Percentiles rank a stretch among this genome's conserved stretches.
Evolutionary conservation across 2,888 invertebrate genomes (phyloP).

Genomic region (Spialia ferax): DNA sequence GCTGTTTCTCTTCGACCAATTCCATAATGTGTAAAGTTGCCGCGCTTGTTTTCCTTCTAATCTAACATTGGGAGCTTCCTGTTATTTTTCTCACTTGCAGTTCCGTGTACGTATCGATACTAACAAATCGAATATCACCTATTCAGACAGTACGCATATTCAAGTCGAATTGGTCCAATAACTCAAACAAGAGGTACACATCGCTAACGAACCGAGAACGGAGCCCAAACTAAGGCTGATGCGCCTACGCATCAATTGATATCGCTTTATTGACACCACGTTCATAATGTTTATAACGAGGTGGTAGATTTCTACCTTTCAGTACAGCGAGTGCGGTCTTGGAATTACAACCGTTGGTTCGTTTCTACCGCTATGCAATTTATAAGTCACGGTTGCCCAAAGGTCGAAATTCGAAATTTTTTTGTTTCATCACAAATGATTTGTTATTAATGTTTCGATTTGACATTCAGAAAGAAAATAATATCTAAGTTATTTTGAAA

Average conservation of each 20-base stretch:
- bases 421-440: too few species aligned
- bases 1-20: too few species aligned
- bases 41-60: too few species aligned
- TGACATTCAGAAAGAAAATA: too few species aligned
- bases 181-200: constrained; percentile 11
- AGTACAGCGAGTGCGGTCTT: neutral
- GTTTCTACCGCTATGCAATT: neutral
- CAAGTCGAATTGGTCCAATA: constrained; percentile 23
- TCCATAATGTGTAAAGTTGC: too few species aligned
- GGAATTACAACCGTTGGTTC: neutral
- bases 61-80: too few species aligned
- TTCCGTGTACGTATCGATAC: neutral
- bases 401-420: too few species aligned
- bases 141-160: neutral
- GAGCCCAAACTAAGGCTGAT: constrained; percentile 11
- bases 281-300: constrained; percentile 24
- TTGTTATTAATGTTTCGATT: too few species aligned
- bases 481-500: too few species aligned
- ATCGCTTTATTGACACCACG: constrained; percentile 20
- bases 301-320: neutral
- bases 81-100: too few species aligned
- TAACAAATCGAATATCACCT: neutral
- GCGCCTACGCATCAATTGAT: constrained; percentile 33
- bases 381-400: too few species aligned
- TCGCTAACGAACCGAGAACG: constrained; percentile 31